Evolutionary conservation across 2,888 invertebrate genomes (phyloP), one percentile per base, ranked within the genome.

Genomic region (Helleia helle): DNA sequence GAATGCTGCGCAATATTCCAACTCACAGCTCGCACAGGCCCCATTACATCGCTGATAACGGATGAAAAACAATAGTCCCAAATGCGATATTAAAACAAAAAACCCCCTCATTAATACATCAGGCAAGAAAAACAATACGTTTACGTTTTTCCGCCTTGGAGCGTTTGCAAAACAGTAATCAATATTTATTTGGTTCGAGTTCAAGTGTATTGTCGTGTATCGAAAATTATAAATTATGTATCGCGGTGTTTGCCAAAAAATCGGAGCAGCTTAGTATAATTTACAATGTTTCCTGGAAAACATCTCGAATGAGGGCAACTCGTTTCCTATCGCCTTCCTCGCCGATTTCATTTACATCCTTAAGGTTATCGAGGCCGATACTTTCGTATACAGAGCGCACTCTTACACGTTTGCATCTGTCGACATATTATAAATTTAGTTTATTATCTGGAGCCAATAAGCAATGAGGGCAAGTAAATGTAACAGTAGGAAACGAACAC

Each of bases 1-100:
- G 63, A 73, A 55, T 74, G 65, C 80, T 79, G 80, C 81, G 81
- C 79, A 83, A 71, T 80, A 73, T 65, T 68, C 71, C 66, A 71
- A 71, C 67, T 65, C 65, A 67, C 59, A 63, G 67, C 71, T 69
- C 73, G 62, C 59, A 66, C 58, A 64, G 64, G 60, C 62, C 71
- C 68, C 61, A 58, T 59, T 59, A 59, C 55, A 52, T 43, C 22
- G 39, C 34, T 25, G 17, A n/a, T 36, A 14, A 18, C 11, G 13
- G 9, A 14, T 17, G 13, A 30, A 31, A n/a, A 25, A 39, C 11
- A 22, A 13, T 22, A 29, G 14, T 24, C 15, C 14, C 15, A 9
- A 39, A 31, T 15, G 18, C 8, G 34, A 18, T 34, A 15, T 36
- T 5, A n/a, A 36, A 26, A 26, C 29, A 11, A 13, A n/a, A 8